Conservation (phyloP, 1,140 invertebrate genomes). For the Lasaia peninsularis region DNA sequence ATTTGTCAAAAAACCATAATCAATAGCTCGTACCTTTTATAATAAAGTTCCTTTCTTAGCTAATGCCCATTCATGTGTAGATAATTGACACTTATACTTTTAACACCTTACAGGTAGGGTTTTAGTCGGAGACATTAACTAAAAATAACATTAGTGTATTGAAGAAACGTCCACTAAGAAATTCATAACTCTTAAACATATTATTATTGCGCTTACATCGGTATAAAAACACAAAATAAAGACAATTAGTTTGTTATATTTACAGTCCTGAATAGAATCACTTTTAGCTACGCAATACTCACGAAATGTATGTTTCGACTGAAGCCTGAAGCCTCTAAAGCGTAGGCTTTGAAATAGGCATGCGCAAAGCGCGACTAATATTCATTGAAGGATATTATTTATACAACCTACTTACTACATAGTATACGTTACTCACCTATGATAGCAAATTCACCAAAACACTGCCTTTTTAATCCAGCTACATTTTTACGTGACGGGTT, state of each 20-base stretch:
- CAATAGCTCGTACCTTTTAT: no score
- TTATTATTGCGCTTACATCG: neutral
- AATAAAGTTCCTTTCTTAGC: no score
- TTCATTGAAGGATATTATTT: constrained; percentile 7
- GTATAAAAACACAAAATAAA: neutral
- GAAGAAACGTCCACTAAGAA: neutral
- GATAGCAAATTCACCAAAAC: no score
- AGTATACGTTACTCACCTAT: no score
- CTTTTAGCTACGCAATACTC: neutral
- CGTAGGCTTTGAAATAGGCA: neutral
- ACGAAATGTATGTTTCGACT: neutral
- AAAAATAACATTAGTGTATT: neutral
- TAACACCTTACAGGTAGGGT: neutral
- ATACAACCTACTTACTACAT: neutral
- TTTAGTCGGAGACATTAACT: no score
- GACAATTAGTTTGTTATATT: no score
- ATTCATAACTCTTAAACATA: neutral
- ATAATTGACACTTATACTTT: neutral
- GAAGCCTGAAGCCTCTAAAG: constrained; percentile 2
- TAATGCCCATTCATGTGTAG: neutral
- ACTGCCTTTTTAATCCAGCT: no score
- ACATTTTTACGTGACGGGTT: no score
- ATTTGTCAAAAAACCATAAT: no score
- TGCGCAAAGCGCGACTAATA: neutral
- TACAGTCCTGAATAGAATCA: neutral